Percentiles rank a stretch among this genome's conserved stretches.
Conservation (phyloP, 2,113 vertebrate genomes). For the Typhlomys cinereus region DNA sequence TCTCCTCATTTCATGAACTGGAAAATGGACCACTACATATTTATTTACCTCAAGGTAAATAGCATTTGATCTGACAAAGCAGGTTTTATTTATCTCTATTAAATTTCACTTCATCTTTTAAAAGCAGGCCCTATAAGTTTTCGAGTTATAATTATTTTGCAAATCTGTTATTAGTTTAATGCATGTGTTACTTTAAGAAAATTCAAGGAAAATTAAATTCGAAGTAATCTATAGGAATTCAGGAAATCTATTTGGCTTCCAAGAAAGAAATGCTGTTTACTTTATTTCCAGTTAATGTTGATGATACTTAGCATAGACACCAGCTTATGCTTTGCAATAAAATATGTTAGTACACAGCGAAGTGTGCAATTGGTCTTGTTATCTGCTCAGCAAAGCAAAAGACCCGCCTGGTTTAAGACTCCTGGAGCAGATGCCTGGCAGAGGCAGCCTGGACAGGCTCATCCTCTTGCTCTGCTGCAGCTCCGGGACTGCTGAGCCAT, state of each 20-base stretch:
- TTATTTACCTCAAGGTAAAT: not conserved
- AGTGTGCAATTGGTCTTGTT: not conserved
- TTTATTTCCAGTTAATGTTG: not conserved
- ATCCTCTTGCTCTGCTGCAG: too few species aligned
- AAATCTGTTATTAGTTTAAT: not conserved
- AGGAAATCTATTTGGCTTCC: constrained; percentile 12
- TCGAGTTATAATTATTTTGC: not conserved
- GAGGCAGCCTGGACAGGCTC: too few species aligned
- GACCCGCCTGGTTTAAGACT: too few species aligned
- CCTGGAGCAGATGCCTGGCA: too few species aligned
- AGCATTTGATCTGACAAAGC: not conserved
- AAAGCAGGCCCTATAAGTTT: not conserved
- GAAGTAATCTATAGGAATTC: not conserved
- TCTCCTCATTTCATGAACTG: not conserved
- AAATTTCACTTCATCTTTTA: constrained; percentile 15
- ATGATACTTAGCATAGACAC: not conserved
- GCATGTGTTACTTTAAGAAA: not conserved
- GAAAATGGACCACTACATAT: constrained; percentile 16
- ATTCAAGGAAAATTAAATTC: not conserved
- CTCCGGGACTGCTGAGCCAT: too few species aligned
- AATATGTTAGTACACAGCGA: not conserved
- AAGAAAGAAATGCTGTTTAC: not conserved
- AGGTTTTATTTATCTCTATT: not conserved
- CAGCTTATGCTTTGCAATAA: not conserved
- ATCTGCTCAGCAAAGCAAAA: not conserved